Percentiles rank a stretch among this genome's conserved stretches.
These are phyloP conservation scores for Craniophora ligustri DNA, from an alignment of 2,888 invertebrate species.

Conservation along the genomic window DNA sequence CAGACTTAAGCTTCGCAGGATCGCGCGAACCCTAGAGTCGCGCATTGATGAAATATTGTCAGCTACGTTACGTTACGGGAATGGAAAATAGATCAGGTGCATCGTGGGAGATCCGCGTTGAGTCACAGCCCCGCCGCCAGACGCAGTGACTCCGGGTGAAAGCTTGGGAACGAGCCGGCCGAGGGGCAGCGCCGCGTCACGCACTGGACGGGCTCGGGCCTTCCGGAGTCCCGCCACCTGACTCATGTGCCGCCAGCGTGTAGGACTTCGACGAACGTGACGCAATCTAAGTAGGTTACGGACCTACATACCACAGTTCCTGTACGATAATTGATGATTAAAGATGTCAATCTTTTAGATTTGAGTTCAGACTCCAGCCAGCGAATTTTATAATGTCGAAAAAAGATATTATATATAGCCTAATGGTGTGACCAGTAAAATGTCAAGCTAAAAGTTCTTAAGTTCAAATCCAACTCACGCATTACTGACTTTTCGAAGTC, in stretches of 20 bases:
- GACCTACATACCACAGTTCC: too few species aligned
- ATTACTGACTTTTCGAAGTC: too few species aligned
- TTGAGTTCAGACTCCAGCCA: too few species aligned
- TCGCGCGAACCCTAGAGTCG: constrained; percentile 38
- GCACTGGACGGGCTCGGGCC: background rate
- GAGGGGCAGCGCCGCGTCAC: background rate
- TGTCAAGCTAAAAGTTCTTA: too few species aligned
- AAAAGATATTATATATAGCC: too few species aligned
- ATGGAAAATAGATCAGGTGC: constrained; percentile 51
- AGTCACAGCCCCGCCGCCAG: constrained; percentile 42
- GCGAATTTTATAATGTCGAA: too few species aligned
- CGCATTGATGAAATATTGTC: constrained; percentile 43
- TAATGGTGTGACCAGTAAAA: too few species aligned
- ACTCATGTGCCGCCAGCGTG: background rate
- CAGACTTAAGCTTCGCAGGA: background rate
- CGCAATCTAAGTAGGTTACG: background rate
- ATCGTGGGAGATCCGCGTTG: constrained; percentile 57
- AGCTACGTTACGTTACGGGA: constrained; percentile 45
- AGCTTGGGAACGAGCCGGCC: constrained; percentile 20
- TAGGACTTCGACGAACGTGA: background rate
- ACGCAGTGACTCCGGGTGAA: constrained; percentile 12
- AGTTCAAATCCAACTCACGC: too few species aligned
- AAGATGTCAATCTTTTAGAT: too few species aligned
- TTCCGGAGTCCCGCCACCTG: constrained; percentile 9
- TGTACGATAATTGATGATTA: too few species aligned